Percentiles rank a stretch among this genome's conserved stretches.
phyloP scores from a whole-genome alignment of 1,140 invertebrate species.

The Dendroctonus ponderosae region DNA sequence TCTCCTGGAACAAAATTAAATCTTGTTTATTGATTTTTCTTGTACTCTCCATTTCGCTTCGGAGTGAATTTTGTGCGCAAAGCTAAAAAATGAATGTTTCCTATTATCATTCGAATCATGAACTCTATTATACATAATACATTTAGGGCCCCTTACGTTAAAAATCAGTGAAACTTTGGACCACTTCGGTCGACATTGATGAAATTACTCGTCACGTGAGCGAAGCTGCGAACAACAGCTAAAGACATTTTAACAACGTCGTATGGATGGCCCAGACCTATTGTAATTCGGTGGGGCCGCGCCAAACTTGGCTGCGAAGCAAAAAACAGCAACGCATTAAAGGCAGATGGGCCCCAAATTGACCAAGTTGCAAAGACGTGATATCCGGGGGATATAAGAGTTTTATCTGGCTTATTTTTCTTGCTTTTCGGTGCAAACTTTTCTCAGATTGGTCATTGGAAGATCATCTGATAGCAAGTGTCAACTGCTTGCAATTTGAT shows the following conservation, averaged over 20 bases:
- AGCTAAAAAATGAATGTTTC: no score
- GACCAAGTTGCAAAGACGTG: constrained; percentile 8
- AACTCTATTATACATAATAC: no score
- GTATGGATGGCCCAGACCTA: background rate
- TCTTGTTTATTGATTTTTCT: no score
- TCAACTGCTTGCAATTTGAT: no score
- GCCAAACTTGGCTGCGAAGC: background rate
- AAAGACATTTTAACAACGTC: background rate
- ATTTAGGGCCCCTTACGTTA: no score
- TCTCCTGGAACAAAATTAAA: no score
- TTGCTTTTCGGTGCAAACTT: no score
- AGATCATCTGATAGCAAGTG: no score
- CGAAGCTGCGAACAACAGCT: background rate
- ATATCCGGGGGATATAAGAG: background rate
- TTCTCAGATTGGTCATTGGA: no score
- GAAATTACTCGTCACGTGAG: background rate
- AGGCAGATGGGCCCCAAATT: constrained; percentile 6
- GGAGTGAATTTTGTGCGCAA: no score
- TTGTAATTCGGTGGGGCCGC: background rate
- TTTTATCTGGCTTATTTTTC: background rate
- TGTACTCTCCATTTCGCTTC: no score
- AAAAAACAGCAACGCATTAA: constrained; percentile 6
- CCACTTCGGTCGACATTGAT: background rate
- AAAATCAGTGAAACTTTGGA: background rate
- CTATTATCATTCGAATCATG: no score